Percentiles rank a stretch among this genome's conserved stretches.
Conservation (phyloP, 2,797 vertebrate species). For the Helarctos malayanus region DNA sequence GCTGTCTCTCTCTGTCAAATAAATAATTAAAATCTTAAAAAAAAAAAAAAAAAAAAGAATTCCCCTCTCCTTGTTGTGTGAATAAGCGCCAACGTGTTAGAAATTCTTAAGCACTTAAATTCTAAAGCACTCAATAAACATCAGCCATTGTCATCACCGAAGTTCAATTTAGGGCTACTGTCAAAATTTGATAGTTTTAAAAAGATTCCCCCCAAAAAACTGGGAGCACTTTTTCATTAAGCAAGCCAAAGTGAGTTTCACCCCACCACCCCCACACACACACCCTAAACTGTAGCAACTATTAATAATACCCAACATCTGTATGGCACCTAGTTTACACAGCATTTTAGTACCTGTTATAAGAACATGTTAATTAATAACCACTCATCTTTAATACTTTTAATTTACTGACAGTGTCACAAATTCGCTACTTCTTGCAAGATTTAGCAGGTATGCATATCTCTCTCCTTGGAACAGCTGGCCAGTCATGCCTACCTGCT, state of each 20-base stretch:
- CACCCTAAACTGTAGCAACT: not conserved
- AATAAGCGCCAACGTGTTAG: not conserved
- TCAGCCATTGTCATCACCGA: not conserved
- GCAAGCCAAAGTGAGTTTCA: not conserved
- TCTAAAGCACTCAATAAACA: not conserved
- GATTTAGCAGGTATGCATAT: not conserved
- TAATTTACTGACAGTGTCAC: constrained; percentile 31
- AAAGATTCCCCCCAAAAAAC: not conserved
- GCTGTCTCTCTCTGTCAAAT: no score
- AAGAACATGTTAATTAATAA: constrained; percentile 52
- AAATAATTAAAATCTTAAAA: no score
- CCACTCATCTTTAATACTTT: not conserved
- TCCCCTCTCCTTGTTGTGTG: not conserved
- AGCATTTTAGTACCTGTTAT: not conserved
- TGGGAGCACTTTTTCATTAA: not conserved
- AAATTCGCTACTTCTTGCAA: not conserved
- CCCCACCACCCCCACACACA: not conserved
- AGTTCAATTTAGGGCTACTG: not conserved
- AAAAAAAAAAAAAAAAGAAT: not conserved
- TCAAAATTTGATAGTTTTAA: not conserved
- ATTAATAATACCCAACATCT: not conserved
- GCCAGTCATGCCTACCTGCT: not conserved
- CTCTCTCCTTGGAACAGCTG: not conserved
- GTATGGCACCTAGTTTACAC: not conserved
- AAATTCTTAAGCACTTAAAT: not conserved